Base-by-base conservation (phyloP, 2,797 vertebrate genomes). In the Falco berigora region DNA sequence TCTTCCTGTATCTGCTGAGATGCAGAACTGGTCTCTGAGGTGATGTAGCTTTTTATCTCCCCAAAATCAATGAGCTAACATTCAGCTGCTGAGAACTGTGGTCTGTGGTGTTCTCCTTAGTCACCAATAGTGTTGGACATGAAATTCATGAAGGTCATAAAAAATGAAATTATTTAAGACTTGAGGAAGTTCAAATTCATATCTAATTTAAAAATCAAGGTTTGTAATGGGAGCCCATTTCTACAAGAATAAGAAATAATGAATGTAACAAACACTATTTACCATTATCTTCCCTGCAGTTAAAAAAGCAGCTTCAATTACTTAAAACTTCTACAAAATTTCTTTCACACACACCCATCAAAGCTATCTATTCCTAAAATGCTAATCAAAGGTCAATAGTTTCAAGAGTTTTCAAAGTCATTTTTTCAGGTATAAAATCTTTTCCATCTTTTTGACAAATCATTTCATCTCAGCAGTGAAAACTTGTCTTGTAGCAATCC, bases 61-160 rank as follows among this genome's bases (percentile, higher is more conserved):
- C 14, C 16, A 11, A 21, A 67, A 32, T 44, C 42, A 76, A 40
- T 1, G 2, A 9, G 10, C 12, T 36, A 75, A 22, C 0, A 2
- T 66, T 66, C 40, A 52, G 36, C 36, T 53, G 19, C 47, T 66
- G 36, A 71, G 47, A 75, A 75, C 0, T 19, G 0, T 9, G 18
- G 63, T 56, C 44, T 4, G 1, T 16, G 22, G 9, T 50, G 7
- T 52, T 74, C 36, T 20, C 10, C 80, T 55, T 10, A 52, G 61
- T 64, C 25, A 55, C 12, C 5, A 34, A 3, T 18, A 32, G 13
- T 36, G 19, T 36, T 49, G 27, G 34, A 63, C 36, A n/a, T 8
- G n/a, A 42, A 88, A 49, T 10, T 42, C 21, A 38, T 27, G 17
- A 78, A 86, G 20, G 28, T 8, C 20, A 42, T 38, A 18, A 81